phyloP scores from a whole-genome alignment of 35 echinoderm and acorn worm genomes.

The Nesometra sesokonis region DNA sequence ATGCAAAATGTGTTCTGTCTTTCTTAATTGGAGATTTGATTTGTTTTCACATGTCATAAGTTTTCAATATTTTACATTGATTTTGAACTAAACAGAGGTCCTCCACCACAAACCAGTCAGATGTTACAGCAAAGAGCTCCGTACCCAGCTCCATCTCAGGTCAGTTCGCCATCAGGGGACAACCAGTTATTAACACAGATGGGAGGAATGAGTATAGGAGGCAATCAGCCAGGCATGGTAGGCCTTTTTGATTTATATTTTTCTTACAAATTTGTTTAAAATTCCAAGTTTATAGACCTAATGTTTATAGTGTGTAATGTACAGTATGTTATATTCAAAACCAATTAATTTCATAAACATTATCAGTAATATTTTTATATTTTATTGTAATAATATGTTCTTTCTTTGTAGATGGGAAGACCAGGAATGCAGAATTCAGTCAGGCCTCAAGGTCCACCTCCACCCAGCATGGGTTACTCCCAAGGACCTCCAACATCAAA shows the following conservation, averaged over 20 bases:
- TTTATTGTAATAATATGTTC: background rate
- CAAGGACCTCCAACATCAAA: background rate
- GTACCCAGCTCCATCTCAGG: background rate
- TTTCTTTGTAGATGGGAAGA: background rate
- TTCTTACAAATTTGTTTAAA: no score
- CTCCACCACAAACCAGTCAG: background rate
- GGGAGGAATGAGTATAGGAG: background rate
- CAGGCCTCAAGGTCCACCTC: conserved; percentile 5
- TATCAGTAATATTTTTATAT: background rate
- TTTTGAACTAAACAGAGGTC: background rate
- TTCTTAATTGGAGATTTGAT: no score
- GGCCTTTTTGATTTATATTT: background rate
- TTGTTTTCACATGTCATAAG: background rate
- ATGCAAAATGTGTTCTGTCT: no score
- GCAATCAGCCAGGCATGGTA: background rate
- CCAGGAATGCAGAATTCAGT: background rate
- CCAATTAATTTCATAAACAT: no score
- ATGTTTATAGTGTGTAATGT: no score
- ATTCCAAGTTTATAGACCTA: no score
- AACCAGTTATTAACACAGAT: background rate
- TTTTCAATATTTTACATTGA: no score
- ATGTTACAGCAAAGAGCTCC: background rate
- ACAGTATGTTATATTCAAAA: no score
- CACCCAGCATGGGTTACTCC: conserved; percentile 17
- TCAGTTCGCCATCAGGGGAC: background rate